Base-by-base conservation (phyloP, 2,113 vertebrate species). In the Anas platyrhynchos region DNA sequence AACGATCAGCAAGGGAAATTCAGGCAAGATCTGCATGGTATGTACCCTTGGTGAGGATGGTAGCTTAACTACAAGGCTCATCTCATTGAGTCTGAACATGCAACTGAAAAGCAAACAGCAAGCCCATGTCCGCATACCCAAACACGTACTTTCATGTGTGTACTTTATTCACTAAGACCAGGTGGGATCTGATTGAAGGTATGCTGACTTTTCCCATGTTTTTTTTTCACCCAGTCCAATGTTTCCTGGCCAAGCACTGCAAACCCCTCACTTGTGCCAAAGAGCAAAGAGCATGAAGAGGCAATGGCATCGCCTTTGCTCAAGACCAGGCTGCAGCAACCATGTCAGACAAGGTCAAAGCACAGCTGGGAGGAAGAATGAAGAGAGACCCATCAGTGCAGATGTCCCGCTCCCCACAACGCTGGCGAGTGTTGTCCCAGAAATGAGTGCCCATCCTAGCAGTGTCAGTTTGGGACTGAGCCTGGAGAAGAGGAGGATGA, bases 181-280 rank as follows among this genome's bases (percentile, higher is more conserved):
- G 38, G 25, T 50, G 41, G 22, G 26, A 71, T 34, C 0, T 0
- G 0, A 27, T 61, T 56, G 48, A 32, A 88, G 6, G 22, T 36
- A 23, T 50, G 9, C 16, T 29, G 71, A 13, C 21, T 41, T 72
- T 71, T 67, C 6, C 13, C 15, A 7, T 1, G 7, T 36, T 36
- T 15, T 76, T 78, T 61, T 56, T 58, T 54, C 22, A 61, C 5
- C 15, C 16, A 61, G 15, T 27, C 8, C 46, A 84, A 17, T 7
- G 9, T 29, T 81, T 43, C 31, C 17, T 20, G 17, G 50, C 15
- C 44, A 82, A 77, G n/a, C 8, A 11, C 43, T 56, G 38, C 8
- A 15, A 8, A 26, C 1, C 9, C 14, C 32, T 86, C 21, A 23
- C 13, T 20, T 7, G 1, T 8, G 61, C 26, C 43, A 68, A 61